Evolutionary conservation across 2,888 invertebrate species (phyloP).

Genomic region (Frankliniella fusca): DNA sequence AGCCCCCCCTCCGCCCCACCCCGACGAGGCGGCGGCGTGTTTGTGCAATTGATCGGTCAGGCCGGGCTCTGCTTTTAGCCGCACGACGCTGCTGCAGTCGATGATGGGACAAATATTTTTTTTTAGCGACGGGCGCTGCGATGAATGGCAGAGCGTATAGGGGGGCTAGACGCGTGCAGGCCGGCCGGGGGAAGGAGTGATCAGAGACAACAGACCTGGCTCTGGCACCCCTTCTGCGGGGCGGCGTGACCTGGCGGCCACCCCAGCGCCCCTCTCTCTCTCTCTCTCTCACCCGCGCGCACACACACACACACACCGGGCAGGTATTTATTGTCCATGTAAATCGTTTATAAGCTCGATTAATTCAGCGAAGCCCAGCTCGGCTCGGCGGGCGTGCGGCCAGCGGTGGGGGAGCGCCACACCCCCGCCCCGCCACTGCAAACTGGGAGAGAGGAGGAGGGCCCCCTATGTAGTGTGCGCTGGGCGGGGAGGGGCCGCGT

Average conservation of each 20-base stretch:
- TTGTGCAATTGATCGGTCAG: neutral
- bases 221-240: neutral
- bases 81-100: neutral
- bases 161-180: neutral
- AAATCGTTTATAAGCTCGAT: constrained; percentile 18
- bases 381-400: neutral
- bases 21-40: neutral
- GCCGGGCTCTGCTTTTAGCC: neutral
- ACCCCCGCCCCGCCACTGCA: no score
- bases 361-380: neutral
- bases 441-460: neutral
- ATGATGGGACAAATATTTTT: neutral
- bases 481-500: neutral
- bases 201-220: no score
- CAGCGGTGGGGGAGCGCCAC: neutral
- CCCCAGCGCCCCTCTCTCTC: neutral
- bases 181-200: neutral
- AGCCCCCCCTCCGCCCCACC: neutral
- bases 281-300: neutral
- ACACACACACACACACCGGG: neutral
- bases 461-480: neutral
- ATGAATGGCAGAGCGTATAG: neutral
- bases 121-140: no score
- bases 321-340: constrained; percentile 19
- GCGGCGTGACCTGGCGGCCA: neutral